Conservation (phyloP, 2,113 vertebrate species). For the Blennius ocellaris region DNA sequence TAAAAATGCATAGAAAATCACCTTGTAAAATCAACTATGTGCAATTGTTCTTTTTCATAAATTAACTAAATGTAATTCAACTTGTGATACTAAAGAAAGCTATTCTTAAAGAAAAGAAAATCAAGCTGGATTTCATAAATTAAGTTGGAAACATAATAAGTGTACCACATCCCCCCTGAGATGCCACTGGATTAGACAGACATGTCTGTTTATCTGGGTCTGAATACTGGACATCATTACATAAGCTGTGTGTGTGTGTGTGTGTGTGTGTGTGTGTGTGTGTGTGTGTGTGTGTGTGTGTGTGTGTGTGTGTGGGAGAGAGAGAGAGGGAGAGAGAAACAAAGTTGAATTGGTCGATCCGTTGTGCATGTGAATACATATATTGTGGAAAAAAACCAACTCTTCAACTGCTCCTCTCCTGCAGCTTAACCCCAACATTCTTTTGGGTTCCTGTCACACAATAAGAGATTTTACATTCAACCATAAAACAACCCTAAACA, state of each 20-base stretch:
- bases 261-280: slow-evolving; percentile 3
- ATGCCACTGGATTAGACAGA: slow-evolving; percentile 53
- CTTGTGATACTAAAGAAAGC: too few relatives aligned
- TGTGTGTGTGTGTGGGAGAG: slow-evolving; percentile 2
- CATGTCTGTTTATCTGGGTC: slow-evolving; percentile 55
- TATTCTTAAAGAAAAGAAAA: too few relatives aligned
- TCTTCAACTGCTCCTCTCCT: slow-evolving; percentile 15
- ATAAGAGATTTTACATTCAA: slow-evolving; percentile 35
- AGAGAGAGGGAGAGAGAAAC: slow-evolving; percentile 12
- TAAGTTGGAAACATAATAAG: not conserved
- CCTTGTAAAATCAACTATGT: too few relatives aligned
- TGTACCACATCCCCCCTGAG: slow-evolving; percentile 24
- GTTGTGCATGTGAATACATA: slow-evolving; percentile 15
- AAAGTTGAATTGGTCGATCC: slow-evolving; percentile 22
- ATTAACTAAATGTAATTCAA: too few relatives aligned
- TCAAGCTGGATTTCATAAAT: not conserved
- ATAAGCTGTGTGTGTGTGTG: slow-evolving; percentile 28
- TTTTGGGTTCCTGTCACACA: slow-evolving; percentile 50
- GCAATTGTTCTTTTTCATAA: too few relatives aligned
- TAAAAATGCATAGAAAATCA: too few relatives aligned
- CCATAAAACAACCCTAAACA: slow-evolving; percentile 7
- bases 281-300: slow-evolving; percentile 6
- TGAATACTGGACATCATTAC: slow-evolving; percentile 55
- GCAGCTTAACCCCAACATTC: slow-evolving; percentile 34
- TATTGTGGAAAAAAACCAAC: not conserved